Base-by-base conservation (phyloP, 2,113 vertebrate genomes). In the Rattus rattus region DNA sequence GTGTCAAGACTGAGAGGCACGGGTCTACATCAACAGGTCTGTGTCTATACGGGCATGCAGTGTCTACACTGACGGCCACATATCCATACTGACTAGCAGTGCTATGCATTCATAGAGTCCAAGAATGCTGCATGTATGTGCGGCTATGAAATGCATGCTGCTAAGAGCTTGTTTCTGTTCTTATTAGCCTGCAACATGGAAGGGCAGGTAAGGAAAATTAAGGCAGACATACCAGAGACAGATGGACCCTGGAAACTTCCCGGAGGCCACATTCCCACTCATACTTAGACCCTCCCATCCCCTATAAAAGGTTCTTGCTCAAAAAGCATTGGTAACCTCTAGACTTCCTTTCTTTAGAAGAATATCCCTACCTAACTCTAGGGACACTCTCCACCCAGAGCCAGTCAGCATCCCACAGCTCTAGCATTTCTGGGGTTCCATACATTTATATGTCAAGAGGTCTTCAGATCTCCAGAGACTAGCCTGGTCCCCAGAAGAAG, bases 331-430 rank as follows among this genome's bases (percentile, higher is more conserved):
- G 79, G n/a, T 12, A 47, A 9, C 43, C 20, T 22, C 63, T 22
- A 61, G 16, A 72, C 28, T 30, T 22, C 61, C 73, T 39, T 69
- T 88, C 72, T 39, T 49, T 43, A 9, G 24, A 17, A 33, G n/a
- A 83, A 39, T 22, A 22, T 6, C 39, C 16, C 28, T 20, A 20
- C 22, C 22, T 4, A 1, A n/a, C 33, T 70, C 49, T 5, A 1
- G 0, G 9, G 2, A 0, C 11, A 3, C 43, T 52, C 1, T 11
- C n/a, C 7, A 19, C 22, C 4, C 0, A 0, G 47, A 28, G 33
- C 19, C 47, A 33, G 9, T 4, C 5, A 39, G 79, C 0, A 16
- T 28, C 36, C 81, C n/a, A 52, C 2, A 17, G 54, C 12, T 49
- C 7, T 5, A 0, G 49, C 30, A 10, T 30, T 39, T 26, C 5